Percentiles rank a stretch among this genome's conserved stretches.
These are phyloP conservation scores for Archocentrus centrarchus DNA, from an alignment of 2,113 vertebrate genomes.

Conservation along the genomic window DNA sequence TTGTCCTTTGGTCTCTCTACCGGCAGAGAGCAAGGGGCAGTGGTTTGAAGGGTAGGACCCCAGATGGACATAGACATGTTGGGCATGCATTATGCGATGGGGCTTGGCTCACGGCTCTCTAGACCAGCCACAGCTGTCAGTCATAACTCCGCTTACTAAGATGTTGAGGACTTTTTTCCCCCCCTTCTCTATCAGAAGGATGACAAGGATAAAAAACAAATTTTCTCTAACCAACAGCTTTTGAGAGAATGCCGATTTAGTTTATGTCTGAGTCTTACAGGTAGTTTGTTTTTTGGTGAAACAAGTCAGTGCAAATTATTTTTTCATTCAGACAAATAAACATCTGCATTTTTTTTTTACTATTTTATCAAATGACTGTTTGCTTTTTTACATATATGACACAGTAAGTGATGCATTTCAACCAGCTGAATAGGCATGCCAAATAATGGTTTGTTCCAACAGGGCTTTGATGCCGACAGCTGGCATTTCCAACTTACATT, in stretches of 20 bases:
- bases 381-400: constrained; percentile 11
- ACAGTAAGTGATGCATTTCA: constrained; percentile 56
- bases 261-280: neutral
- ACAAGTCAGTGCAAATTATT: neutral
- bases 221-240: constrained; percentile 1
- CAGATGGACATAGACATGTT: constrained; percentile 82
- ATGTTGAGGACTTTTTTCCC: constrained; percentile 54
- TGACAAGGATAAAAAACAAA: neutral
- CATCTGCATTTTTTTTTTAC: neutral
- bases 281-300: neutral
- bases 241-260: neutral
- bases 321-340: neutral
- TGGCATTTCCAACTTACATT: constrained; percentile 83
- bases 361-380: neutral
- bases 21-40: constrained; percentile 79
- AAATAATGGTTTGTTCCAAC: constrained; percentile 70
- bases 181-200: constrained; percentile 39
- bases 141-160: constrained; percentile 66
- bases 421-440: constrained; percentile 61
- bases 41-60: constrained; percentile 82
- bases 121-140: constrained; percentile 81
- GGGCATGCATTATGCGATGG: constrained; percentile 77
- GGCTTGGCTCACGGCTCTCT: constrained; percentile 74
- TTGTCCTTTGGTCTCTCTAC: constrained; percentile 81
- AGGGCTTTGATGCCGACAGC: constrained; percentile 78